Conservation (phyloP, 2,113 vertebrate genomes). For the Mobula hypostoma region DNA sequence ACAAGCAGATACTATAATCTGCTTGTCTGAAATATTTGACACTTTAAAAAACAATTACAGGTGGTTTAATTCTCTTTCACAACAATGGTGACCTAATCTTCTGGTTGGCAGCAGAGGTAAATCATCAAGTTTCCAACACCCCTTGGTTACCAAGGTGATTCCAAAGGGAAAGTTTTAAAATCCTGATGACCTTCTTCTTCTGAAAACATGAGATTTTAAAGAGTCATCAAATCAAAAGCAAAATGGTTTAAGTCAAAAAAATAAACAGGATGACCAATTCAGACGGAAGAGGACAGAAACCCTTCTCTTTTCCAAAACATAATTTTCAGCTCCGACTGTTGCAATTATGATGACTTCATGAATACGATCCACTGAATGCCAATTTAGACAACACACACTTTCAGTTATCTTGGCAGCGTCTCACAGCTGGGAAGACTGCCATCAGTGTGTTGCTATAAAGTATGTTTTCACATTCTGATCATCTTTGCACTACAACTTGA, state of each 20-base stretch:
- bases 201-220: background rate
- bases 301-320: background rate
- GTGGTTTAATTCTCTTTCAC: too few relatives aligned
- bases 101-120: background rate
- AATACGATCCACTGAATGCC: slow-evolving; percentile 5
- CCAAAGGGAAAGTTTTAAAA: background rate
- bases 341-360: background rate
- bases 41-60: background rate
- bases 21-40: background rate
- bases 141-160: background rate
- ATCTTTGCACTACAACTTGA: background rate
- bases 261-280: background rate
- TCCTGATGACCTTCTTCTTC: background rate
- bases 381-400: slow-evolving; percentile 29
- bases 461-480: slow-evolving; percentile 1
- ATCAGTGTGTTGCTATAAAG: background rate
- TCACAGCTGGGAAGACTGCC: slow-evolving; percentile 17
- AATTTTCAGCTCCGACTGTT: background rate
- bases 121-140: background rate
- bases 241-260: background rate
- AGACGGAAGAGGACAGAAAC: background rate
- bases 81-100: background rate
- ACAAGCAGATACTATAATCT: background rate
- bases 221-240: background rate
- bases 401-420: slow-evolving; percentile 9